These are phyloP conservation scores for Junco hyemalis DNA, from an alignment of 2,113 vertebrate species.

Conservation along the genomic window DNA sequence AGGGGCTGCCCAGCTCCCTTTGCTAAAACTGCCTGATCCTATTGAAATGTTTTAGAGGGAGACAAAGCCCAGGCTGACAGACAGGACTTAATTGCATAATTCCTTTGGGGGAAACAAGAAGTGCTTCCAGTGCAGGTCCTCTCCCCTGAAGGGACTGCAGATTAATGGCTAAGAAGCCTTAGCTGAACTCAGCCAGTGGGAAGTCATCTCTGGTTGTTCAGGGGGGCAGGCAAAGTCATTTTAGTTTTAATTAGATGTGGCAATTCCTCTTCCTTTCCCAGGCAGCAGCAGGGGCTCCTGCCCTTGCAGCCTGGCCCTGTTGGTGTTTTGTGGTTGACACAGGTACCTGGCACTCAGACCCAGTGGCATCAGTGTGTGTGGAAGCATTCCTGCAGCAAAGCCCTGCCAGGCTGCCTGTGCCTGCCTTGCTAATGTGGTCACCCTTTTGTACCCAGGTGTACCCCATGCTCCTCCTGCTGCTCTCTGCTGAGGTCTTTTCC, in stretches of 20 bases:
- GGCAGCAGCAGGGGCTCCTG: background rate
- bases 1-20: background rate
- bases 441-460: rapidly evolving
- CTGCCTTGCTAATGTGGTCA: background rate
- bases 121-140: background rate
- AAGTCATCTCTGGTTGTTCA: background rate
- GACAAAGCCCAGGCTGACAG: background rate
- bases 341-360: background rate
- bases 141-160: background rate
- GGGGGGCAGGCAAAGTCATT: background rate
- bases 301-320: background rate
- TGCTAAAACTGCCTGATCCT: background rate
- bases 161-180: background rate
- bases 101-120: background rate
- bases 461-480: background rate
- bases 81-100: background rate
- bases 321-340: rapidly evolving
- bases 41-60: background rate
- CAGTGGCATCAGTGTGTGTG: rapidly evolving
- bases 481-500: background rate
- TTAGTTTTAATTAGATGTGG: background rate
- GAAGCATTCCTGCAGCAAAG: background rate
- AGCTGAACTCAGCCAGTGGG: background rate
- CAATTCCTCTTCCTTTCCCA: background rate
- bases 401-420: background rate